Conservation (phyloP, 2,797 vertebrate genomes). For the Megalops cyprinoides region DNA sequence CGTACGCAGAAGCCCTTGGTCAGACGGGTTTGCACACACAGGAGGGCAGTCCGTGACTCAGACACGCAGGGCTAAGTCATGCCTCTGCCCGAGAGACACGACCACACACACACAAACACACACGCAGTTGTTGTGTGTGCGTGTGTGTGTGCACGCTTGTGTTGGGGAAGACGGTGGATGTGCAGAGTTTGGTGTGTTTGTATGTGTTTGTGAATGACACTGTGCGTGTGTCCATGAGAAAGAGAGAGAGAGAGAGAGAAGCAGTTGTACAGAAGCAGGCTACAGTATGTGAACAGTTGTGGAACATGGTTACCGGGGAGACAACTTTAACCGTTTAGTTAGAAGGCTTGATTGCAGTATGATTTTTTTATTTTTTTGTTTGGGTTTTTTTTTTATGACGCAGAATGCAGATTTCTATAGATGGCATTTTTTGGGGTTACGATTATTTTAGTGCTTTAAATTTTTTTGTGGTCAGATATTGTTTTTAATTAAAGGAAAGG, state of each 20-base stretch:
- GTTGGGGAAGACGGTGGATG: not conserved
- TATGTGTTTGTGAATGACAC: constrained; percentile 18
- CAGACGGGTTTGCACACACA: not conserved
- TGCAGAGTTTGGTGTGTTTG: not conserved
- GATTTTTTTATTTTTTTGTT: constrained; percentile 42
- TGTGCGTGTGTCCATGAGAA: not conserved
- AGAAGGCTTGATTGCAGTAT: constrained; percentile 53
- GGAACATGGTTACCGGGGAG: constrained; percentile 27
- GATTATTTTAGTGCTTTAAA: constrained; percentile 37
- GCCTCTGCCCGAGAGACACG: too few species aligned
- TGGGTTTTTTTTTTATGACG: constrained; percentile 55
- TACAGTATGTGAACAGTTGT: constrained; percentile 15
- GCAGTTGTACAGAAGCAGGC: not conserved
- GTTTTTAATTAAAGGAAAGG: constrained; percentile 44
- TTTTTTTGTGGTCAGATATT: constrained; percentile 20
- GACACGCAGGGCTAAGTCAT: too few species aligned
- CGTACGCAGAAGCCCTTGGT: not conserved
- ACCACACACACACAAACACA: not conserved
- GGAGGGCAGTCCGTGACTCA: too few species aligned
- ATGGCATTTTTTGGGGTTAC: constrained; percentile 41
- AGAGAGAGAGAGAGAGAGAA: not conserved
- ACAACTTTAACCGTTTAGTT: constrained; percentile 41
- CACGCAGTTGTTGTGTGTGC: not conserved
- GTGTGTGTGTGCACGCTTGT: not conserved
- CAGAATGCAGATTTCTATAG: constrained; percentile 53